Evolutionary conservation across 1,140 invertebrate genomes (phyloP).

Genomic region (Sarcophaga peregrina): DNA sequence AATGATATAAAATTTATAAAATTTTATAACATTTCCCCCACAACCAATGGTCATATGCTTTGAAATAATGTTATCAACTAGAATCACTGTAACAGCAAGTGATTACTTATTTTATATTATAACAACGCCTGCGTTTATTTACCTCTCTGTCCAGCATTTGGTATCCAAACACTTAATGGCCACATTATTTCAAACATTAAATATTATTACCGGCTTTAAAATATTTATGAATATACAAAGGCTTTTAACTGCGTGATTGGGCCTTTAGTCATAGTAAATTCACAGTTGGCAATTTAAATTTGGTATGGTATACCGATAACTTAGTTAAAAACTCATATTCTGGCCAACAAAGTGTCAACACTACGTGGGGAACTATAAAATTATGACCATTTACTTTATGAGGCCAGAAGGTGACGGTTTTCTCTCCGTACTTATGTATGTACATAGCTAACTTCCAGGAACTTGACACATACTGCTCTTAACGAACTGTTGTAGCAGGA

Average conservation of each 20-base stretch:
- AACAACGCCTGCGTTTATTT: too few relatives aligned
- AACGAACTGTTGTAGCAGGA: not conserved
- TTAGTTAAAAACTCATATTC: not conserved
- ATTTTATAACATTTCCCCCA: too few relatives aligned
- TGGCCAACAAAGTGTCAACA: not conserved
- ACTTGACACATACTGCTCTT: not conserved
- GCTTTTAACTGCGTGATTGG: conserved; percentile 36
- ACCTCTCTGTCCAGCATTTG: not conserved
- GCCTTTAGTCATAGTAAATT: not conserved
- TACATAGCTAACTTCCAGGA: not conserved
- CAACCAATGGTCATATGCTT: too few relatives aligned
- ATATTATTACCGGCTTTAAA: conserved; percentile 34
- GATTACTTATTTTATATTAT: too few relatives aligned
- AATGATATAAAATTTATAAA: too few relatives aligned
- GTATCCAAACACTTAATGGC: conserved; percentile 24
- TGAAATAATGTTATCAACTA: too few relatives aligned
- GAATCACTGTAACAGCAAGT: not conserved
- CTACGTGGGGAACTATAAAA: not conserved
- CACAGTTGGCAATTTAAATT: not conserved
- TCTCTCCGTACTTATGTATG: too few relatives aligned
- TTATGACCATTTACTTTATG: conserved; percentile 11
- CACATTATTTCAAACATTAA: conserved; percentile 40
- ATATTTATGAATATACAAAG: conserved; percentile 37
- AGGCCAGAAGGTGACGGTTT: too few relatives aligned
- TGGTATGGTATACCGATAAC: not conserved